phyloP scores from a whole-genome alignment of 2,113 vertebrate genomes.

The Anguilla japonica region DNA sequence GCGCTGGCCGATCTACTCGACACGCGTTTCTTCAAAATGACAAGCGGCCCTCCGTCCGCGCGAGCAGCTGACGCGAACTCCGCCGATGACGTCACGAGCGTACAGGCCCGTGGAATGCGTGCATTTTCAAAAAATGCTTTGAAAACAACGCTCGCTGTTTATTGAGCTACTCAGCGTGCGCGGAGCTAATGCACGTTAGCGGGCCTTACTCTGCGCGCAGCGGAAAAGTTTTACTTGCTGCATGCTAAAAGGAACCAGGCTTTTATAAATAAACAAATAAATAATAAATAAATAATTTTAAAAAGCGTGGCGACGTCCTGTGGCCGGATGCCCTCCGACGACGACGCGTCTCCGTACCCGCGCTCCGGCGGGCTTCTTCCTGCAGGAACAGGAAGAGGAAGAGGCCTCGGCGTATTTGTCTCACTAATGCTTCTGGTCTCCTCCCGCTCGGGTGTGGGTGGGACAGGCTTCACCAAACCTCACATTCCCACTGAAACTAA shows the following conservation, averaged over 20 bases:
- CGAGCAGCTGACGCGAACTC: background rate
- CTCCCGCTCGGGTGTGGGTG: conserved; percentile 56
- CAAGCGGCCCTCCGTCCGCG: background rate
- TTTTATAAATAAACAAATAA: no score
- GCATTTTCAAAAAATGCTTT: background rate
- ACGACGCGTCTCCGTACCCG: conserved; percentile 15
- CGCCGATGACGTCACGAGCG: background rate
- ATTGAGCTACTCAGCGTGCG: background rate
- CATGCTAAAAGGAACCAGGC: background rate
- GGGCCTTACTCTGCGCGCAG: no score
- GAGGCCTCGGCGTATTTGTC: conserved; percentile 56
- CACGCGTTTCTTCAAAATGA: background rate
- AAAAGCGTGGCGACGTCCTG: background rate
- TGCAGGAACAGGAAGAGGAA: conserved; percentile 26
- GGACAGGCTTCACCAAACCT: conserved; percentile 60
- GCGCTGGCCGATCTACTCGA: background rate
- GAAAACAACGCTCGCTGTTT: background rate
- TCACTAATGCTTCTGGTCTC: conserved; percentile 62
- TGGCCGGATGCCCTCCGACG: background rate
- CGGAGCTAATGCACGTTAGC: background rate
- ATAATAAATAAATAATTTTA: no score
- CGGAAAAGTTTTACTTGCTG: background rate
- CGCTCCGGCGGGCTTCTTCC: conserved; percentile 30
- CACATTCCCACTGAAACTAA: conserved; percentile 80
- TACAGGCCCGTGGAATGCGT: background rate